Percentiles rank a stretch among this genome's conserved stretches.
Conservation (phyloP, 2,113 vertebrate genomes). For the Solea solea region DNA sequence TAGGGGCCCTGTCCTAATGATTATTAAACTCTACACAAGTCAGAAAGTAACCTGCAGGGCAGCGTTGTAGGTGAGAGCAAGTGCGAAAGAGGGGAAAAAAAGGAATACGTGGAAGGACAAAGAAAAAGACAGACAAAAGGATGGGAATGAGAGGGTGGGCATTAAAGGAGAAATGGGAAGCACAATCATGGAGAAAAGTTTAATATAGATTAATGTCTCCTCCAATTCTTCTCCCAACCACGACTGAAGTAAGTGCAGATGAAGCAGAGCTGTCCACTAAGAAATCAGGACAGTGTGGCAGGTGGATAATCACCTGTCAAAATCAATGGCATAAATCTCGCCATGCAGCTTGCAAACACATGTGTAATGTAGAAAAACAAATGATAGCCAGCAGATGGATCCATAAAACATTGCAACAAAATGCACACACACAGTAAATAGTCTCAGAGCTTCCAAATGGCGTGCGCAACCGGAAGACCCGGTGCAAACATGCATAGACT, state of each 20-base stretch:
- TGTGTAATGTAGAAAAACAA: conserved; percentile 47
- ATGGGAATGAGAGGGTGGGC: conserved; percentile 51
- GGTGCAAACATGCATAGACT: conserved; percentile 56
- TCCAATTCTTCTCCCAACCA: conserved; percentile 8
- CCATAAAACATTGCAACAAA: conserved; percentile 56
- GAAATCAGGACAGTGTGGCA: conserved; percentile 55
- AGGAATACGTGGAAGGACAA: conserved; percentile 19
- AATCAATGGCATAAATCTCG: conserved; percentile 53
- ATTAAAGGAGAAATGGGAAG: conserved; percentile 58
- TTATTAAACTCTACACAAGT: conserved; percentile 80
- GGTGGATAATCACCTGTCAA: conserved; percentile 65
- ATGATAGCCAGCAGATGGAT: conserved; percentile 58
- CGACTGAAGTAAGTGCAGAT: conserved; percentile 18
- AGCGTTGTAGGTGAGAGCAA: conserved; percentile 38
- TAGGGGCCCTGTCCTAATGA: conserved; percentile 75
- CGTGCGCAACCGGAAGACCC: conserved; percentile 39
- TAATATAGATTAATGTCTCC: conserved; percentile 38
- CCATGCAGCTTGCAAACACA: conserved; percentile 37
- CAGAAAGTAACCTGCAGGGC: conserved; percentile 65
- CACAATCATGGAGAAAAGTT: conserved; percentile 46
- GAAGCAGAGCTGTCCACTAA: conserved; percentile 35
- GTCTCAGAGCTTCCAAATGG: conserved; percentile 50
- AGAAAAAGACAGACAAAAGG: conserved; percentile 43
- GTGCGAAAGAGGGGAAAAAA: conserved; percentile 7
- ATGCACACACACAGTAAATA: conserved; percentile 44